Evolutionary conservation across 37 sponge, comb jelly and placozoan genomes (phyloP), one percentile per base, ranked within the genome.

Genomic region (Bolinopsis microptera): DNA sequence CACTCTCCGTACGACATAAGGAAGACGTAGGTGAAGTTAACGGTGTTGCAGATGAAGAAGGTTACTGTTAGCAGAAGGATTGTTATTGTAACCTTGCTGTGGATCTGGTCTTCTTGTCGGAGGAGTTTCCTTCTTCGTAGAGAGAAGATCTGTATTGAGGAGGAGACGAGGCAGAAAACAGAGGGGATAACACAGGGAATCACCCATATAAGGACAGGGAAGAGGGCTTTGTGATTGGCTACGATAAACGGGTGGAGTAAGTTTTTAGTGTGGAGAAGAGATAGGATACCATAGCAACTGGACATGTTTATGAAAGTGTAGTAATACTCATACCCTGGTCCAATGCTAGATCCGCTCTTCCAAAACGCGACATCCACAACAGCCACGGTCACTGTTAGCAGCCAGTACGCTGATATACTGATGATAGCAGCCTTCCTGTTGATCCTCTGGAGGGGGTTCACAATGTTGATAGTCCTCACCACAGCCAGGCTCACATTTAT

Each of bases 281-380:
- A 25, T 5, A 86, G 23, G 16, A 86, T 0, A 0, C 90, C 90
- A 39, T 41, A 24, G 1, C 32, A n/a, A 27, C 90, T 48, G 1
- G 90, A 28, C 61, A 86, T 39, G 90, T 86, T 86, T 38, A 86
- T 86, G 61, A 86, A 86, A 28, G 90, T 27, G 90, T 41, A 86
- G 90, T 86, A 86, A 48, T 86, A 86, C 23, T 39, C 61, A 18
- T 18, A 48, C 13, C 61, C 61, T 5, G 61, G 61, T 48, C 61
- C 61, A 5, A 48, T 5, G 13, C 9, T 77, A 1, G 80, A 34
- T 21, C 18, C 61, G 28, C n/a, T 41, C 22, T 28, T 36, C 90
- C 90, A 86, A 34, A 30, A 86, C 2, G 34, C 37, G 40, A 34
- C 22, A 24, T 86, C 90, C 16, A 40, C 31, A 24, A 48, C 90